phyloP scores from a whole-genome alignment of 2,113 vertebrate genomes.

The Pollachius pollachius region DNA sequence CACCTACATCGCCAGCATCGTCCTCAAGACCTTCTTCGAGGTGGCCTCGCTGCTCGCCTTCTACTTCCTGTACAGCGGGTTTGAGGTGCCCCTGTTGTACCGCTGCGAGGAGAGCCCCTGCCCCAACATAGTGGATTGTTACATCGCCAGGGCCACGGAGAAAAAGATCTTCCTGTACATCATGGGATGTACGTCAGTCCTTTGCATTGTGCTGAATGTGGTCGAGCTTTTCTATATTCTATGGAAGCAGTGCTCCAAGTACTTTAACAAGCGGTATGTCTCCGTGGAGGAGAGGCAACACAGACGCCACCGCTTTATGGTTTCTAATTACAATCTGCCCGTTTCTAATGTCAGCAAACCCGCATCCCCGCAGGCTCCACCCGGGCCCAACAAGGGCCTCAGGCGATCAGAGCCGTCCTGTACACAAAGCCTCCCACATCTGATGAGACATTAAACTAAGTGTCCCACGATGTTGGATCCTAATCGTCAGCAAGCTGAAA shows the following conservation, averaged over 20 bases:
- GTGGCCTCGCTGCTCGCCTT: conserved; percentile 80
- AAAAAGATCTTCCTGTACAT: conserved; percentile 85
- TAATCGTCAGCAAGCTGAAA: no score
- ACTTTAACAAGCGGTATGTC: conserved; percentile 58
- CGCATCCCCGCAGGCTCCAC: not conserved
- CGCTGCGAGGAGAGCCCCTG: conserved; percentile 80
- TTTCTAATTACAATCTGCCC: no score
- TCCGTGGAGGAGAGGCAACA: conserved; percentile 15
- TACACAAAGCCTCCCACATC: no score
- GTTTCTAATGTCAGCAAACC: no score
- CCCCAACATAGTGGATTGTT: conserved; percentile 83
- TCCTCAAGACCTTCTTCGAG: conserved; percentile 81
- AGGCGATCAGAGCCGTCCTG: no score
- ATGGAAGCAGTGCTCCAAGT: conserved; percentile 73
- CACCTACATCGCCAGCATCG: conserved; percentile 80
- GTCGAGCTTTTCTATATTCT: conserved; percentile 81
- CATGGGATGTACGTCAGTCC: conserved; percentile 77
- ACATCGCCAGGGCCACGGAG: conserved; percentile 80
- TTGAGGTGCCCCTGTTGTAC: conserved; percentile 73
- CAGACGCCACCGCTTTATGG: not conserved
- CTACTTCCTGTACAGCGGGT: conserved; percentile 82
- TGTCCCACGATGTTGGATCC: no score
- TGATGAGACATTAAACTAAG: no score
- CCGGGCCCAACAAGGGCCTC: no score
- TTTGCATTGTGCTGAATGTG: conserved; percentile 80